phyloP scores from a whole-genome alignment of 2,888 invertebrate species.

The Adelphocoris suturalis region DNA sequence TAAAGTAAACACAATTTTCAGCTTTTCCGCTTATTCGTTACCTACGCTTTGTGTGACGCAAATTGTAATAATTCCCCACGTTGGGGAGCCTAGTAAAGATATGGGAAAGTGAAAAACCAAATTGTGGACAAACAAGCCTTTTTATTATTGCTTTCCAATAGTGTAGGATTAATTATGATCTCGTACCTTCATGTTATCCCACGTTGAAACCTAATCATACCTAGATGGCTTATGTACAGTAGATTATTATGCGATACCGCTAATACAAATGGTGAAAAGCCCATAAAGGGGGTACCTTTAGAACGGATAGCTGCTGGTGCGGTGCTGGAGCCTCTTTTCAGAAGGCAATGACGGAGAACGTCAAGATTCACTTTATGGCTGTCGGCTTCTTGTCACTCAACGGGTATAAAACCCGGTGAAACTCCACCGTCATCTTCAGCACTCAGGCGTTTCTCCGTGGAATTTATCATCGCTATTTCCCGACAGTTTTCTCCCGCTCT shows the following conservation, averaged over 20 bases:
- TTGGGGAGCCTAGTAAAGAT: too few species aligned
- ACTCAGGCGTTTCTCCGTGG: conserved; percentile 20
- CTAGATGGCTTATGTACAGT: neutral
- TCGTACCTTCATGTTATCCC: neutral
- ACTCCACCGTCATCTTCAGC: conserved; percentile 23
- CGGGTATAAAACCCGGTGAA: conserved; percentile 50
- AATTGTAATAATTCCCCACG: too few species aligned
- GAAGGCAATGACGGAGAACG: conserved; percentile 32
- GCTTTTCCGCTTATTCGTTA: too few species aligned
- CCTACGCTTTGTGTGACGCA: too few species aligned
- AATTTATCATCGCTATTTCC: conserved; percentile 50
- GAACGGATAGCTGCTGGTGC: neutral
- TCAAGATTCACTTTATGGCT: conserved; percentile 68
- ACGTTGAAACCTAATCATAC: neutral
- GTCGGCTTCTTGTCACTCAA: conserved; percentile 63
- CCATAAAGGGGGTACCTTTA: neutral
- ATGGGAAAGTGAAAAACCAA: too few species aligned
- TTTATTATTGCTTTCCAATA: too few species aligned
- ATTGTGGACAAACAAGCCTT: too few species aligned
- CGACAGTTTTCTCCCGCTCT: neutral
- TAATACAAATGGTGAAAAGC: neutral
- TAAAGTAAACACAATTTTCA: too few species aligned
- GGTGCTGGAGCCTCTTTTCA: neutral
- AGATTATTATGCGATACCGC: conserved; percentile 41
- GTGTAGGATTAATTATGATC: too few species aligned